Percentiles rank a stretch among this genome's conserved stretches.
Conservation (phyloP, 2,113 vertebrate genomes). For the Ciconia stormi region DNA sequence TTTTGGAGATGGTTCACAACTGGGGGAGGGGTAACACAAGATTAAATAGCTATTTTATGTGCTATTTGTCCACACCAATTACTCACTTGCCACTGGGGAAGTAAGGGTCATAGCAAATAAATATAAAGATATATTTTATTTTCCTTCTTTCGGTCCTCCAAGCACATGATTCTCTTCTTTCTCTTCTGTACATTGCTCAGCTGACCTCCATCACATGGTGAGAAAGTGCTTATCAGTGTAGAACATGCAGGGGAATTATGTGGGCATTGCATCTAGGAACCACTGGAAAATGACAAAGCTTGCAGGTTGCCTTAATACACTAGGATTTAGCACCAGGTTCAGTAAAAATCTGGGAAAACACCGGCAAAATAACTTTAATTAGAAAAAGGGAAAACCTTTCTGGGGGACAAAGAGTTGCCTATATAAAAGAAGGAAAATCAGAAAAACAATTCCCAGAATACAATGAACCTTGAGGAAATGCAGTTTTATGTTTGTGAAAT, state of each 20-base stretch:
- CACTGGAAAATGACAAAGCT: neutral
- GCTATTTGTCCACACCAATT: neutral
- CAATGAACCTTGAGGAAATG: neutral
- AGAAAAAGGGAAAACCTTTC: neutral
- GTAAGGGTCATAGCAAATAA: neutral
- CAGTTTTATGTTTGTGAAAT: neutral
- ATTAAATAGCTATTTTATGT: slow-evolving; percentile 5
- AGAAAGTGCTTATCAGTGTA: slow-evolving; percentile 25
- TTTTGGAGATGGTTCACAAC: neutral
- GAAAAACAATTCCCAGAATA: neutral
- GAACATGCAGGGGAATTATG: slow-evolving; percentile 8
- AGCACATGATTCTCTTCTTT: neutral
- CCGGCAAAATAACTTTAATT: neutral
- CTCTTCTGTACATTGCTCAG: neutral
- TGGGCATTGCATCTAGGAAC: neutral
- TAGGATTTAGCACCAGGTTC: neutral
- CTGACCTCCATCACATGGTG: neutral
- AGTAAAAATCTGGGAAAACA: neutral
- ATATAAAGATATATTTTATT: neutral
- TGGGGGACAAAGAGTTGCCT: neutral
- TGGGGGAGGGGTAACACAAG: neutral
- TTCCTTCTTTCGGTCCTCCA: neutral
- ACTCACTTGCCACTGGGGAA: neutral
- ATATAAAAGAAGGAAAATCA: neutral
- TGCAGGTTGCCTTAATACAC: neutral